A percentile compares a stretch with the other conserved stretches of the same genome.
Conservation (phyloP, 23 tunicate species). For the Corella eumyota region DNA sequence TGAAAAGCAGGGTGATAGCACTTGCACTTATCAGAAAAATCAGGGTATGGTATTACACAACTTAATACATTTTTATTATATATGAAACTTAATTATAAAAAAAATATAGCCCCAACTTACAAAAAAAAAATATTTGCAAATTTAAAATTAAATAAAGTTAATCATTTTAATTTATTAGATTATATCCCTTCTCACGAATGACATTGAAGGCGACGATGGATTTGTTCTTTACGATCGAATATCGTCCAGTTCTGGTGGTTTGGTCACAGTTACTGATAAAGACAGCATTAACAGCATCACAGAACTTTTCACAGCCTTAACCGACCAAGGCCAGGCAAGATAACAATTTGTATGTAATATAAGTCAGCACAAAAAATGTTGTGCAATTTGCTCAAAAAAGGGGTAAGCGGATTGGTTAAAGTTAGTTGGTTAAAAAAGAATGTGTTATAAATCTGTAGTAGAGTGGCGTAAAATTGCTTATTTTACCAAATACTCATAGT, state of each 20-base stretch:
- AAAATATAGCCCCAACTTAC: too few relatives aligned
- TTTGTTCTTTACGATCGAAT: slow-evolving; percentile 30
- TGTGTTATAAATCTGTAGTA: too few relatives aligned
- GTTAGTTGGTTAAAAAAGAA: too few relatives aligned
- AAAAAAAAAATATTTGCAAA: neutral
- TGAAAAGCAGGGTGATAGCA: slow-evolving; percentile 50
- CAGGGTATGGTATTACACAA: too few relatives aligned
- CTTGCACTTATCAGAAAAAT: slow-evolving; percentile 43
- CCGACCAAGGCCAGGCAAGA: slow-evolving; percentile 74
- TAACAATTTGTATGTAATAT: too few relatives aligned
- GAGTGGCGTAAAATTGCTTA: too few relatives aligned
- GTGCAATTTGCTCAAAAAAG: too few relatives aligned
- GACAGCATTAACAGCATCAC: slow-evolving; percentile 30
- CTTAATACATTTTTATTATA: too few relatives aligned
- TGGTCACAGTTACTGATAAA: slow-evolving; percentile 30
- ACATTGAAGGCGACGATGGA: slow-evolving; percentile 9
- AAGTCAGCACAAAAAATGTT: too few relatives aligned
- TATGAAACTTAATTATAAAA: too few relatives aligned
- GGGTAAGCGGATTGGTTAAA: too few relatives aligned
- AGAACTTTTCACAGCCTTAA: slow-evolving; percentile 34
- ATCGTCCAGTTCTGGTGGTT: slow-evolving; percentile 36
- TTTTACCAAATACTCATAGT: too few relatives aligned
- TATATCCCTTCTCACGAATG: slow-evolving; percentile 26
- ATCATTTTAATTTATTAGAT: slow-evolving; percentile 22
- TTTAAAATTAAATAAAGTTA: neutral